phyloP scores from a whole-genome alignment of 2,888 invertebrate species.

The Apodemia duryi region DNA sequence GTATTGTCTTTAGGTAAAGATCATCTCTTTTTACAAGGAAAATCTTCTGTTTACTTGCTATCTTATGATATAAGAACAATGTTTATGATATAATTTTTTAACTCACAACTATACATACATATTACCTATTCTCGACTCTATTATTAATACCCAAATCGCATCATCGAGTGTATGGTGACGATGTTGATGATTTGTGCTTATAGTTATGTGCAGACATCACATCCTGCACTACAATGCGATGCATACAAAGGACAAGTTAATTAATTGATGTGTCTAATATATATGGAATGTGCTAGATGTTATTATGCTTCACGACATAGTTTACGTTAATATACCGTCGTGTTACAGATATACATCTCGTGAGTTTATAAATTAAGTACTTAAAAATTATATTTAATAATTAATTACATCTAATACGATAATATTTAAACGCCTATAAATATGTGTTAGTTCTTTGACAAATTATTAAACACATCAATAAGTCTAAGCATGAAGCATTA shows the following conservation, averaged over 20 bases:
- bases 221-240: slow-evolving; percentile 30
- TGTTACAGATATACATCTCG: neutral
- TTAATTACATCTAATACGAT: too few relatives aligned
- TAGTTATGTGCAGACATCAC: slow-evolving; percentile 32
- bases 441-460: too few relatives aligned
- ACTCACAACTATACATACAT: neutral
- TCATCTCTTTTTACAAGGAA: too few relatives aligned
- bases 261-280: slow-evolving; percentile 34
- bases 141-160: slow-evolving; percentile 7
- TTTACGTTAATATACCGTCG: neutral
- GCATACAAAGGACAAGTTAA: slow-evolving; percentile 33
- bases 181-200: slow-evolving; percentile 28
- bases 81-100: neutral
- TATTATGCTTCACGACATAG: slow-evolving; percentile 8
- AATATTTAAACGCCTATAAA: too few relatives aligned
- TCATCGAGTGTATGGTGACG: slow-evolving; percentile 10
- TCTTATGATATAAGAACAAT: too few relatives aligned
- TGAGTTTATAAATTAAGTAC: too few relatives aligned
- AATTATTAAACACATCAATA: too few relatives aligned
- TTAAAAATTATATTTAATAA: too few relatives aligned
- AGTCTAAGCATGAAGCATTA: too few relatives aligned
- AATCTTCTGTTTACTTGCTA: too few relatives aligned
- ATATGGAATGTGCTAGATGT: slow-evolving; percentile 32
- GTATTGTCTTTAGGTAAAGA: too few relatives aligned
- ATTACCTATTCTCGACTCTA: neutral